Evolutionary conservation across 2,888 invertebrate species (phyloP), one percentile per base, ranked within the genome.

Genomic region (Shargacucullia verbasci): DNA sequence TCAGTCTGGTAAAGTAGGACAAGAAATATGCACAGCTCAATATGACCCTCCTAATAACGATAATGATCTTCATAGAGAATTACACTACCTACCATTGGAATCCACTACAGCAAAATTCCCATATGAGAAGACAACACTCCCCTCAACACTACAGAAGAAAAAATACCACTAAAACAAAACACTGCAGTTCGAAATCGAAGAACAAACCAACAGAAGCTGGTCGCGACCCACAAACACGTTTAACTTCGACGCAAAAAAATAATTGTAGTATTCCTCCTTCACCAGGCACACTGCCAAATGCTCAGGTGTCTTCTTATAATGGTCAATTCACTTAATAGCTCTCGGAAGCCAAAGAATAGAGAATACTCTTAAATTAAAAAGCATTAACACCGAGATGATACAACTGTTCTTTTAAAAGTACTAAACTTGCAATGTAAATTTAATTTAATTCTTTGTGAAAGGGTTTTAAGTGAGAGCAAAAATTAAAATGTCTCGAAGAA

Each of bases 281-380:
- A 53, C 49, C 48, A 68, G 81, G 81, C 81, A 78, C 53, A 35
- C 14, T 62, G 81, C 81, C 81, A 81, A 81, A 73, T 61, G 66
- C 69, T 45, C 81, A 81, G 81, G 81, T 79, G 81, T 65, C 75
- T 70, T 56, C 56, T 62, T 75, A 79, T 67, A 78, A 78, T 71
- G 73, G 70, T 65, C 67, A 62, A 48, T 59, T 47, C 52, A 64
- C 45, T 73, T 59, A 50, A 68, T 59, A 68, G 49, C 62, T 43
- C 53, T 56, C 43, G n/a, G n/a, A 49, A 48, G 60, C 34, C 55
- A 52, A 66, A 49, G 56, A 48, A 50, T 50, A 49, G 59, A 38
- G 35, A 50, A 54, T 44, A 33, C 59, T 50, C 70, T 56, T 70
- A 65, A 78, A 78, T 79, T 77, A 73, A 76, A 76, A 70, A 63